These are phyloP conservation scores for Phyllotreta cruciferae DNA, from an alignment of 2,888 invertebrate species.

Conservation along the genomic window DNA sequence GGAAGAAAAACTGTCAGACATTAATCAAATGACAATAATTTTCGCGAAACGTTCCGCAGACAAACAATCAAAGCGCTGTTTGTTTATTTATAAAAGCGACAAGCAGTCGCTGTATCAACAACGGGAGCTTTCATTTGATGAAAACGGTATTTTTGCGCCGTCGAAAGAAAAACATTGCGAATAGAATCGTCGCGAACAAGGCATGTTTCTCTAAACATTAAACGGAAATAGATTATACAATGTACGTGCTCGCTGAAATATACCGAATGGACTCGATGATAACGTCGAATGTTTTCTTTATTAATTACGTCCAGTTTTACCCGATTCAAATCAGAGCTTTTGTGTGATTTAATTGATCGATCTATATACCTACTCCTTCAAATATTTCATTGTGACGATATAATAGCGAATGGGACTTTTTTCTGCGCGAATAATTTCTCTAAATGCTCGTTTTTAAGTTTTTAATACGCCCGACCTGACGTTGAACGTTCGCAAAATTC, in stretches of 20 bases:
- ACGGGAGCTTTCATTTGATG: conserved; percentile 21
- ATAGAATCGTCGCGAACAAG: conserved; percentile 6
- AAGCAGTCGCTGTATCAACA: conserved; percentile 23
- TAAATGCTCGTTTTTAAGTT: no score
- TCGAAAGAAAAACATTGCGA: conserved; percentile 15
- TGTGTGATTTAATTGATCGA: no score
- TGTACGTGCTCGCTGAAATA: background rate
- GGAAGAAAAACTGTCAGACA: background rate
- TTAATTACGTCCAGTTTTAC: no score
- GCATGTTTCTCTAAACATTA: conserved; percentile 19
- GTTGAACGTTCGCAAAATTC: no score
- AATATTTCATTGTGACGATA: no score
- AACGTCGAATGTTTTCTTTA: background rate
- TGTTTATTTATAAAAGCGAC: conserved; percentile 25
- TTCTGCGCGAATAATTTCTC: no score
- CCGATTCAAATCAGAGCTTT: no score
- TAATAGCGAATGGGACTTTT: no score
- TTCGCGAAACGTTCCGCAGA: conserved; percentile 6
- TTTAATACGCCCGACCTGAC: no score
- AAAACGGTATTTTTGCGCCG: conserved; percentile 24
- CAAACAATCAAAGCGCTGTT: conserved; percentile 17
- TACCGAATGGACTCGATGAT: background rate
- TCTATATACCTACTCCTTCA: no score
- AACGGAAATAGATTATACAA: conserved; percentile 18
- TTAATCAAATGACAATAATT: background rate